Percentiles rank a stretch among this genome's conserved stretches.
These are phyloP conservation scores for Dendrolimus punctatus DNA, from an alignment of 1,140 invertebrate genomes.

Conservation along the genomic window DNA sequence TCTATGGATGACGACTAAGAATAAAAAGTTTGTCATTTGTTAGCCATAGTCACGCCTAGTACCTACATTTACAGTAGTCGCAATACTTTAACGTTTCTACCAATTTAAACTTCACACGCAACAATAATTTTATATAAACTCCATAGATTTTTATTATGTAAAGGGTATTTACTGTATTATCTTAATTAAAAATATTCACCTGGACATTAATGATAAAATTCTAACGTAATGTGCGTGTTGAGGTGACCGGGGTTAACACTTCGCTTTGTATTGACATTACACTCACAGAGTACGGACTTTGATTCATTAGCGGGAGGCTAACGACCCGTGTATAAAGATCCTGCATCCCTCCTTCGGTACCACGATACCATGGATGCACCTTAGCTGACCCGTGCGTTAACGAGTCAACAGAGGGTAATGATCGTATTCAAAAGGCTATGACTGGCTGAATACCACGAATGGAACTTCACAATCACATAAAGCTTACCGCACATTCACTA, in stretches of 20 bases:
- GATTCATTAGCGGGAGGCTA: constrained; percentile 64
- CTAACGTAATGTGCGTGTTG: constrained; percentile 43
- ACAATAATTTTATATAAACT: too few species aligned
- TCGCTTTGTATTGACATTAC: constrained; percentile 62
- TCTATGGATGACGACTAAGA: too few species aligned
- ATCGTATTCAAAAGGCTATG: constrained; percentile 47
- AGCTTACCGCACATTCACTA: too few species aligned
- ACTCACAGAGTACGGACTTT: constrained; percentile 44
- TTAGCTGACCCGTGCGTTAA: constrained; percentile 55
- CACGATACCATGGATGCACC: constrained; percentile 39
- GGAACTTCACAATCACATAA: constrained; percentile 5
- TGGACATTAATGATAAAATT: too few species aligned
- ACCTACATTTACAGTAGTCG: too few species aligned
- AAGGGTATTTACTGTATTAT: too few species aligned
- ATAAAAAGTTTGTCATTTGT: too few species aligned
- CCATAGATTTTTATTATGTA: too few species aligned
- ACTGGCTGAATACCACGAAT: constrained; percentile 28
- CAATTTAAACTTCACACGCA: too few species aligned
- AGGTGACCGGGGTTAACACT: constrained; percentile 51
- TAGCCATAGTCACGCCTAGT: too few species aligned
- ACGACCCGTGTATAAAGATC: constrained; percentile 54
- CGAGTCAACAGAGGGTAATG: constrained; percentile 56
- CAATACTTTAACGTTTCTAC: too few species aligned
- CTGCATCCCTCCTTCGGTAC: constrained; percentile 55
- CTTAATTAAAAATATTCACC: too few species aligned